Base-by-base conservation (phyloP, 1,140 invertebrate genomes). In the Hyles euphorbiae region DNA sequence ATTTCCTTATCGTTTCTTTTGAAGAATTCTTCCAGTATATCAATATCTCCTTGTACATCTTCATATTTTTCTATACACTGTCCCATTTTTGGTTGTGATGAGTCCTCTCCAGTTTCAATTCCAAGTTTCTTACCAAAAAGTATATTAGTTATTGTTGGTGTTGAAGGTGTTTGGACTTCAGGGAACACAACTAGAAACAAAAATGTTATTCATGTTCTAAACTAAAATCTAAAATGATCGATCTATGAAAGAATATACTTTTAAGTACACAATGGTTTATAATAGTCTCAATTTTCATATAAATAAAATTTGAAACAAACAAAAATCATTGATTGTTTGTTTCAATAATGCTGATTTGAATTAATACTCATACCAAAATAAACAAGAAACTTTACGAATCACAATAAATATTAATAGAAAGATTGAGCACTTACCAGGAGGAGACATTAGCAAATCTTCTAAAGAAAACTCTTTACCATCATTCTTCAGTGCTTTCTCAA, bases 81-180 rank as follows among this genome's bases (percentile, higher is more conserved):
- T 51, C 40, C 52, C 5, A 56, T 43, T 61, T 63, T 60, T 7
- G 51, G 40, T 44, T 53, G 22, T 33, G n/a, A 45, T 40, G 54
- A 56, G 5, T n/a, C 50, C 48, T 5, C 12, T 43, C 63, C 54
- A 43, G 32, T 49, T 7, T 64, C 60, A 3, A 54, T 40, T 10
- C 66, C 70, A 10, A 69, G 45, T 63, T 74, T 78, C n/a, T 80
- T 70, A 8, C 75, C 78, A 58, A 83, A 85, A 22, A 85, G 46
- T 61, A 87, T 83, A 34, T 79, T 78, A 43, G 63, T 72, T 76
- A 87, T 87, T 22, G 76, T 67, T 5, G 81, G 84, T 12, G 82
- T 85, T 5, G 76, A 67, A 0, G 74, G 68, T 34, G 57, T 65
- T 53, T 74, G 74, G 34, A 63, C 47, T 12, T 61, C 67, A 36